Percentiles rank a stretch among this genome's conserved stretches.
Evolutionary conservation across 2,888 invertebrate species (phyloP).

Genomic region (Sarcophaga rosellei): DNA sequence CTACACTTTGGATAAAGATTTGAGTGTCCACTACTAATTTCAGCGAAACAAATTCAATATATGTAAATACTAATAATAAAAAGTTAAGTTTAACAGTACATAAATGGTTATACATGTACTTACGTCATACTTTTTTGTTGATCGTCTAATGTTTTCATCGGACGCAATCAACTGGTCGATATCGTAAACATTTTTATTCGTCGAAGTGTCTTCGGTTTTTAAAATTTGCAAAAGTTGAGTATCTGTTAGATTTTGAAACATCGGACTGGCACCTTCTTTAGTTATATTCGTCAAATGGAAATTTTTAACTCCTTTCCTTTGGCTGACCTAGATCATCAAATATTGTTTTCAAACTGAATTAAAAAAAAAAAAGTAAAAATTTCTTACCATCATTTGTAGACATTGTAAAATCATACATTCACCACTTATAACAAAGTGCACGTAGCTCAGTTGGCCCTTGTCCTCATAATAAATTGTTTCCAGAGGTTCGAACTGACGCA

Average conservation of each 20-base stretch:
- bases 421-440: slow-evolving; percentile 79
- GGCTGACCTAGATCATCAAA: slow-evolving; percentile 61
- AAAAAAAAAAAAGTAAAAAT: not conserved
- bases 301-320: slow-evolving; percentile 59
- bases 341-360: not conserved
- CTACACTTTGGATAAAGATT: no score
- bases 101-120: not conserved
- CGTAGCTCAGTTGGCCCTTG: slow-evolving; percentile 75
- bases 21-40: not conserved
- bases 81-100: no score
- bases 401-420: slow-evolving; percentile 79
- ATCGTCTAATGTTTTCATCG: slow-evolving; percentile 1
- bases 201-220: slow-evolving; percentile 46
- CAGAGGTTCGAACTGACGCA: slow-evolving; percentile 77
- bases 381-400: slow-evolving; percentile 74
- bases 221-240: slow-evolving; percentile 67
- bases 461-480: slow-evolving; percentile 78
- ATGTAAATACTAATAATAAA: no score
- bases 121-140: not conserved
- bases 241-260: slow-evolving; percentile 68
- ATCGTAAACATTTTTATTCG: slow-evolving; percentile 27
- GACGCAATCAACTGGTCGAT: slow-evolving; percentile 52
- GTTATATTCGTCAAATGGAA: slow-evolving; percentile 69
- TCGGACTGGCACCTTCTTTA: slow-evolving; percentile 55
- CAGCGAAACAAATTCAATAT: not conserved